Conservation (phyloP, 2,888 invertebrate species). For the Thelaira solivaga region DNA sequence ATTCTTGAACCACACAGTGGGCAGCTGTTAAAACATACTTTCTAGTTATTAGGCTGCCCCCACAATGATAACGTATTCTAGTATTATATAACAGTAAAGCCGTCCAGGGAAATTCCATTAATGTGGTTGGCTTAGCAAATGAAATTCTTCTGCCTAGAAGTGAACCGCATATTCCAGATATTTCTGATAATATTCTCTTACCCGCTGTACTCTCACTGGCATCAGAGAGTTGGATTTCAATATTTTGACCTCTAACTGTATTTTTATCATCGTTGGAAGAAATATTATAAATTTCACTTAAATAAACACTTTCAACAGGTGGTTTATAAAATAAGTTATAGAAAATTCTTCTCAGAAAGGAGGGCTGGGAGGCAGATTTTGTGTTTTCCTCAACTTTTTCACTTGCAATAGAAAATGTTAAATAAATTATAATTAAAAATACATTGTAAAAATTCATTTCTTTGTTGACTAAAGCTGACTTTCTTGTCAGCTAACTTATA, state of each 20-base stretch:
- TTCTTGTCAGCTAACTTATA: no score
- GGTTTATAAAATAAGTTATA: background rate
- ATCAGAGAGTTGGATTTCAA: conserved; percentile 12
- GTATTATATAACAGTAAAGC: conserved; percentile 39
- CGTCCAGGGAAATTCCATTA: conserved; percentile 48
- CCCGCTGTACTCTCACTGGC: background rate
- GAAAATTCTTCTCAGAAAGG: no score
- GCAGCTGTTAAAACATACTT: conserved; percentile 40
- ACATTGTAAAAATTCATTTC: background rate
- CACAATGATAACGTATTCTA: conserved; percentile 33
- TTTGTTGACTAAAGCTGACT: no score
- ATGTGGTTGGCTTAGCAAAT: conserved; percentile 34
- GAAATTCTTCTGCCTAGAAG: conserved; percentile 41
- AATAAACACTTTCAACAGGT: background rate
- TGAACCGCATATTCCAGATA: conserved; percentile 6
- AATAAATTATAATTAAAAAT: background rate
- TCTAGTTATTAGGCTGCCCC: conserved; percentile 45
- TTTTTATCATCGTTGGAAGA: background rate
- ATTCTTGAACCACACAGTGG: conserved; percentile 43
- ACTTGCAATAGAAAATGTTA: background rate
- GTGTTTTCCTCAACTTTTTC: background rate
- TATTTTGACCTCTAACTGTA: background rate
- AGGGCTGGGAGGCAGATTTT: no score
- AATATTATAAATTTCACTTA: background rate
- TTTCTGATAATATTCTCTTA: conserved; percentile 25